Percentiles rank a stretch among this genome's conserved stretches.
phyloP scores from a whole-genome alignment of 2,888 invertebrate genomes.

The Coleophora deauratella region DNA sequence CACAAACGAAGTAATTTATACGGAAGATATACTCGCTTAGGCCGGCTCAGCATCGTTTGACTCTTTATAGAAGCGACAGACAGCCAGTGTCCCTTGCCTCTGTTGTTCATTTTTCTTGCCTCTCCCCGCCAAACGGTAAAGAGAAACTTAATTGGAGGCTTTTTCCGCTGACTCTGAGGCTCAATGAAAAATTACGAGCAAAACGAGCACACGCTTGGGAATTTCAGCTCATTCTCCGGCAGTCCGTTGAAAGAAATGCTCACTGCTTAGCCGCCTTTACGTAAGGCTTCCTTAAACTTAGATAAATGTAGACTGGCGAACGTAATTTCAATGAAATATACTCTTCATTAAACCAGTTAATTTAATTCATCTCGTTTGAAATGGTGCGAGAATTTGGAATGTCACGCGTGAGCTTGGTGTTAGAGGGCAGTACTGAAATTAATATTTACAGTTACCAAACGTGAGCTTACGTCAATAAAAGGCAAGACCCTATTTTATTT shows the following conservation, averaged over 20 bases:
- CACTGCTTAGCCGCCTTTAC: slow-evolving; percentile 47
- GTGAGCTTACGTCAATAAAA: too few species aligned
- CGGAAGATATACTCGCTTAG: not conserved
- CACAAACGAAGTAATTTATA: not conserved
- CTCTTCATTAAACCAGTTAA: slow-evolving; percentile 43
- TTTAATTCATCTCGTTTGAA: slow-evolving; percentile 36
- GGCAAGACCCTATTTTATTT: too few species aligned
- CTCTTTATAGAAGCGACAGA: slow-evolving; percentile 33
- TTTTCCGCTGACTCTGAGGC: slow-evolving; percentile 63
- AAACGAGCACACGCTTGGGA: slow-evolving; percentile 69
- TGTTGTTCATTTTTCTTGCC: slow-evolving; percentile 68
- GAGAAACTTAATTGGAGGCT: slow-evolving; percentile 74
- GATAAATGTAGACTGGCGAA: slow-evolving; percentile 57
- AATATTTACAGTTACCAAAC: too few species aligned
- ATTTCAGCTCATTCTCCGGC: slow-evolving; percentile 53
- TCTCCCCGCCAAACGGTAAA: slow-evolving; percentile 63
- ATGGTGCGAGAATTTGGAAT: slow-evolving; percentile 19
- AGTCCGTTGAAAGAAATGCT: slow-evolving; percentile 50
- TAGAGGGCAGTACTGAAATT: too few species aligned
- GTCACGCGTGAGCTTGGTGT: not conserved
- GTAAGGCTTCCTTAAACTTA: slow-evolving; percentile 43
- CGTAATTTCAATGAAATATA: slow-evolving; percentile 53
- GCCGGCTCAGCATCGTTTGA: slow-evolving; percentile 37
- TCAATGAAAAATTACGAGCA: slow-evolving; percentile 74
- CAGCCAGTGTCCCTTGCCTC: slow-evolving; percentile 50